Conservation (phyloP, 2,888 invertebrate genomes). For the Pocota personata region DNA sequence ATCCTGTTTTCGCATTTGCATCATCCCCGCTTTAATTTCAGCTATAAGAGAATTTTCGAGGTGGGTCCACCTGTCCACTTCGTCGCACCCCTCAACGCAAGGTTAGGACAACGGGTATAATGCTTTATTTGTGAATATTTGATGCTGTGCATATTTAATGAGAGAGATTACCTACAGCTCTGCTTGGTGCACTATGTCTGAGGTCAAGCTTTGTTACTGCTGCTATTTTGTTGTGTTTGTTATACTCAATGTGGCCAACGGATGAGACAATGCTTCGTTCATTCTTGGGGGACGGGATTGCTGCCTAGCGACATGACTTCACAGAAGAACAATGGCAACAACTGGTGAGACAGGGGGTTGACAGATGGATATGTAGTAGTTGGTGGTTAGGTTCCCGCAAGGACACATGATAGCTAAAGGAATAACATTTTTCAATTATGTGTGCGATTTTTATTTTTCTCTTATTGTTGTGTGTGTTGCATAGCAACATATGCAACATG, state of each 20-base stretch:
- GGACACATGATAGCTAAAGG: slow-evolving; percentile 60
- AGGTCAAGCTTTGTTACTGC: slow-evolving; percentile 69
- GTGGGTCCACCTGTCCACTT: slow-evolving; percentile 26
- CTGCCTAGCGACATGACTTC: slow-evolving; percentile 10
- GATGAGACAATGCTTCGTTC: slow-evolving; percentile 54
- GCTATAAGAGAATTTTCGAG: slow-evolving; percentile 36
- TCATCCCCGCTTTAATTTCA: slow-evolving; percentile 53
- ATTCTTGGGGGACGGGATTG: slow-evolving; percentile 5
- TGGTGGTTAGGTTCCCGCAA: slow-evolving; percentile 60
- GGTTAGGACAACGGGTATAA: slow-evolving; percentile 3
- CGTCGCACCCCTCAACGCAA: not conserved
- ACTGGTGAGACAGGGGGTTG: slow-evolving; percentile 66
- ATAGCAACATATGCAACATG: slow-evolving; percentile 51
- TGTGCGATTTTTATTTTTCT: slow-evolving; percentile 40
- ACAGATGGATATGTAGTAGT: slow-evolving; percentile 67
- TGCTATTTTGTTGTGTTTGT: slow-evolving; percentile 29
- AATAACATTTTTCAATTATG: slow-evolving; percentile 63
- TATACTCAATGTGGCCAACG: slow-evolving; percentile 49
- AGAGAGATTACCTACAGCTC: slow-evolving; percentile 62
- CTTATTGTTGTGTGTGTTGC: not conserved
- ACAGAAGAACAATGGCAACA: slow-evolving; percentile 51
- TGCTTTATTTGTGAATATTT: slow-evolving; percentile 66
- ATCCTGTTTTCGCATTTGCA: slow-evolving; percentile 60
- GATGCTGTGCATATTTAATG: slow-evolving; percentile 69
- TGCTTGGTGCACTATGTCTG: slow-evolving; percentile 59